A percentile compares a stretch with the other conserved stretches of the same genome.
These are phyloP conservation scores for Napeogenes sylphis DNA, from an alignment of 2,888 invertebrate species.

Conservation along the genomic window DNA sequence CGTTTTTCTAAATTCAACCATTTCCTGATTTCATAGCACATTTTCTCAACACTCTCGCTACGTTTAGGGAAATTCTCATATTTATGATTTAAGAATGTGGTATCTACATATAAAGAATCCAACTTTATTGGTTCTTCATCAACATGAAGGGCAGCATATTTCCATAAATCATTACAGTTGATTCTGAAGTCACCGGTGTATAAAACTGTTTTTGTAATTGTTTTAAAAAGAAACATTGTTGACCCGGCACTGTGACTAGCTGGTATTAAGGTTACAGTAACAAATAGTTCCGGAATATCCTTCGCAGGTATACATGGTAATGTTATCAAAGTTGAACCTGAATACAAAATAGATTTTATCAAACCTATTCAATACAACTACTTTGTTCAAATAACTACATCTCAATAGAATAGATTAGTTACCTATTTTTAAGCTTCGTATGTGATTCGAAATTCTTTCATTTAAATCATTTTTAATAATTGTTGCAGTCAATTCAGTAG, in stretches of 20 bases:
- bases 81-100: constrained; percentile 82
- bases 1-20: constrained; percentile 76
- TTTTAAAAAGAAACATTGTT: constrained; percentile 89
- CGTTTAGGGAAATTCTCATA: constrained; percentile 81
- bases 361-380: too few species aligned
- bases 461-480: constrained; percentile 41
- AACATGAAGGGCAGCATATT: constrained; percentile 76
- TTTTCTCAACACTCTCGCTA: constrained; percentile 75
- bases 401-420: constrained; percentile 22
- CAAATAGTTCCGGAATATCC: constrained; percentile 33
- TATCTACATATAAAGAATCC: constrained; percentile 85
- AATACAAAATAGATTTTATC: constrained; percentile 8
- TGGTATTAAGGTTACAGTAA: constrained; percentile 82
- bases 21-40: constrained; percentile 70
- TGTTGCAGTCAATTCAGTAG: constrained; percentile 42
- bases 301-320: constrained; percentile 33
- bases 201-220: constrained; percentile 75
- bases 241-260: constrained; percentile 92
- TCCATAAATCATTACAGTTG: constrained; percentile 71
- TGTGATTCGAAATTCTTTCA: constrained; percentile 31
- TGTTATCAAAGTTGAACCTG: constrained; percentile 47
- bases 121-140: constrained; percentile 74
- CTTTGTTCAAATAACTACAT: background rate
- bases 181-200: constrained; percentile 90
- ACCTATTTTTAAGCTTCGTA: constrained; percentile 45